Evolutionary conservation across 2,888 invertebrate genomes (phyloP).

Genomic region (Gortyna flavago): DNA sequence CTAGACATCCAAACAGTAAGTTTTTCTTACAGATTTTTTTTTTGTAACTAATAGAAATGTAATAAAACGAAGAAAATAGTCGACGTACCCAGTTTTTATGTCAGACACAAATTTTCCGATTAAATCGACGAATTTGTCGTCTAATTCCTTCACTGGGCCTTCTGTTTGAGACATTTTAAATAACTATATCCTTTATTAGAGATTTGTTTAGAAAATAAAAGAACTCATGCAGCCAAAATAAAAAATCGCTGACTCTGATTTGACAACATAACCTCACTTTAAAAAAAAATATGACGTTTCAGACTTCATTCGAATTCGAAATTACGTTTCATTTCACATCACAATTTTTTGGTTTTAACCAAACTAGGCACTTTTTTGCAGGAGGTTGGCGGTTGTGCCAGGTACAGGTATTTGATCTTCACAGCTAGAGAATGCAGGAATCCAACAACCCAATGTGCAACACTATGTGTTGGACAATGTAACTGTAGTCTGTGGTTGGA

Average conservation of each 20-base stretch:
- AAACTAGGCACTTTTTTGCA: no score
- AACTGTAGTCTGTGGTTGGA: no score
- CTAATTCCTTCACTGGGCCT: slow-evolving; percentile 71
- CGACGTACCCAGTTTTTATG: slow-evolving; percentile 76
- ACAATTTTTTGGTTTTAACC: not conserved
- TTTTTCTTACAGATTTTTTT: not conserved
- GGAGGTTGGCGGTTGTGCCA: no score
- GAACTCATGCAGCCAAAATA: slow-evolving; percentile 9
- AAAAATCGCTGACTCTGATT: slow-evolving; percentile 12
- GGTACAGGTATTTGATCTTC: not conserved
- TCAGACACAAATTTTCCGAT: slow-evolving; percentile 82
- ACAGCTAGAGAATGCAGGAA: not conserved
- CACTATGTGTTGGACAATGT: not conserved
- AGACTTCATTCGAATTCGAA: not conserved
- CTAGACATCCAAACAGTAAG: not conserved
- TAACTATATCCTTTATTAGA: slow-evolving; percentile 1
- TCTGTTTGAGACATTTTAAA: slow-evolving; percentile 71
- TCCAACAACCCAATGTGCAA: not conserved
- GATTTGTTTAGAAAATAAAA: slow-evolving; percentile 7
- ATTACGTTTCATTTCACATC: slow-evolving; percentile 22
- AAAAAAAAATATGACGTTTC: slow-evolving; percentile 43
- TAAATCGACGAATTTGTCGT: slow-evolving; percentile 76
- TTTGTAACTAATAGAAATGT: not conserved
- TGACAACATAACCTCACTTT: slow-evolving; percentile 60
- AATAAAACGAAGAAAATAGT: slow-evolving; percentile 22